These are phyloP conservation scores for Macrotrachela quadricornifera DNA, from an alignment of 1,140 invertebrate species.

Conservation along the genomic window DNA sequence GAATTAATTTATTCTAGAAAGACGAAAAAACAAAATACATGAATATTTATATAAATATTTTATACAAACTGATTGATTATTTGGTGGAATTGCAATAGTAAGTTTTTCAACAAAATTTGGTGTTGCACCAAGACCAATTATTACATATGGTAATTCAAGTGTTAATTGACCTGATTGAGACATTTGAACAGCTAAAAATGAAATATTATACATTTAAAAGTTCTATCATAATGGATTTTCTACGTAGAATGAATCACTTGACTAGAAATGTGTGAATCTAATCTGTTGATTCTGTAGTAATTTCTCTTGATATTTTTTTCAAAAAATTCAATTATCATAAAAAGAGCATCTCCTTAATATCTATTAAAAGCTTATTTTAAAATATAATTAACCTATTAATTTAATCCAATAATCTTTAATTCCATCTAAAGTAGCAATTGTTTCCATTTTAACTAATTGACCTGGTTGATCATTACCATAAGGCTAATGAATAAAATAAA, in stretches of 20 bases:
- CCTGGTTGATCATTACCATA: constrained; percentile 70
- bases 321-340: too few relatives aligned
- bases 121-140: constrained; percentile 80
- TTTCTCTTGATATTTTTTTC: too few relatives aligned
- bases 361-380: not conserved
- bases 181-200: constrained; percentile 46
- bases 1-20: constrained; percentile 14
- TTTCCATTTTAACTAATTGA: constrained; percentile 61
- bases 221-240: not conserved
- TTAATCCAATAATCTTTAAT: constrained; percentile 16
- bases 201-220: not conserved
- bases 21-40: not conserved
- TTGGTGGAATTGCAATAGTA: constrained; percentile 48
- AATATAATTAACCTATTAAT: not conserved
- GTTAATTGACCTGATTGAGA: constrained; percentile 74
- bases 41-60: not conserved
- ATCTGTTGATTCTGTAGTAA: too few relatives aligned
- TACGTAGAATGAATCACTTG: not conserved
- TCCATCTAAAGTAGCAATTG: constrained; percentile 30
- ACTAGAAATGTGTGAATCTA: too few relatives aligned
- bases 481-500: constrained; percentile 29
- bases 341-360: too few relatives aligned
- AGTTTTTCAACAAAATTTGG: constrained; percentile 88
- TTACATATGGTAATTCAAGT: constrained; percentile 71
- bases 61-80: constrained; percentile 12